phyloP scores from a whole-genome alignment of 2,113 vertebrate genomes.

The Perognathus longimembris region DNA sequence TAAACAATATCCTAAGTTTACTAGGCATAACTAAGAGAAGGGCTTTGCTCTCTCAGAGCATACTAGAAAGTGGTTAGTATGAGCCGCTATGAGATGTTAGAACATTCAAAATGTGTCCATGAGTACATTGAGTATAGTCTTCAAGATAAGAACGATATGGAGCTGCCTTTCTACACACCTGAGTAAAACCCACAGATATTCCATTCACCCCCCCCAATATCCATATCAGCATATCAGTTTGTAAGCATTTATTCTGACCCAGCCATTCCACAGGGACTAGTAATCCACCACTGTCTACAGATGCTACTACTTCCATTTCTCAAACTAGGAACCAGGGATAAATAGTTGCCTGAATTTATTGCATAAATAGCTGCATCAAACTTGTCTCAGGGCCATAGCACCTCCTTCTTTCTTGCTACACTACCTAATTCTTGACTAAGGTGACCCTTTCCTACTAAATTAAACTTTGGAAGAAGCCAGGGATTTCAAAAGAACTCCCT shows the following conservation, averaged over 20 bases:
- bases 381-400: not conserved
- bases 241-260: not conserved
- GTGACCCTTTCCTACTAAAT: not conserved
- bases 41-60: not conserved
- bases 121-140: not conserved
- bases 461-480: constrained; percentile 27
- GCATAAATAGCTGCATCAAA: not conserved
- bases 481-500: not conserved
- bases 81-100: not conserved
- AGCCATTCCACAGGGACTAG: not conserved
- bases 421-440: constrained; percentile 3
- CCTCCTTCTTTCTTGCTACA: not conserved
- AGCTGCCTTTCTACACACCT: not conserved
- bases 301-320: not conserved
- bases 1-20: not conserved
- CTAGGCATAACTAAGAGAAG: not conserved
- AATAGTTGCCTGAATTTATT: not conserved
- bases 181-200: not conserved
- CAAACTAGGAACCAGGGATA: not conserved
- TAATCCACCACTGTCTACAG: not conserved
- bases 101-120: not conserved
- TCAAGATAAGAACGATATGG: not conserved
- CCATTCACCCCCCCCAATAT: not conserved
- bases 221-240: not conserved
- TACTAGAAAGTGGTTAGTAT: not conserved